Evolutionary conservation across 1,140 invertebrate genomes (phyloP), one percentile per base, ranked within the genome.

Genomic region (Caligus rogercresseyi): DNA sequence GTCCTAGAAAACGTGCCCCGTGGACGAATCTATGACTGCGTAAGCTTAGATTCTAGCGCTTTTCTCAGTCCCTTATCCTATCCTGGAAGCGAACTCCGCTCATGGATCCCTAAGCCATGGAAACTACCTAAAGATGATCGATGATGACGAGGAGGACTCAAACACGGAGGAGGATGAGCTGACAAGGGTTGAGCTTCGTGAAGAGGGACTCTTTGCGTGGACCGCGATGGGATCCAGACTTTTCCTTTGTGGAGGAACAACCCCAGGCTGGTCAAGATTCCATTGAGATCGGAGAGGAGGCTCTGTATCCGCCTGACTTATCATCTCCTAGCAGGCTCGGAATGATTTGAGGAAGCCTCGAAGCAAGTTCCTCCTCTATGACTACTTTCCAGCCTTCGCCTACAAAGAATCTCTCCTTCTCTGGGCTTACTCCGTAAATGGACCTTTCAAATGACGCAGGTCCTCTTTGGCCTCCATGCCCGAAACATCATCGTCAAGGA

Each of bases 381-480:
- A 43, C 7, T 43, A 11, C n/a, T 43, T 43, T n/a, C 31, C 31
- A 11, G n/a, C 7, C n/a, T 7, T 43, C 7, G 31, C 31, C n/a
- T n/a, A 43, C 7, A 43, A 43, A 43, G 31, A 43, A 43, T 43
- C 31, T 43, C n/a, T 43, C 31, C 19, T 60, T 16, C 57, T 25
- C 2, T 60, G 1, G 16, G 15, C 21, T 19, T 60, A n/a, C 15
- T 60, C 2, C 2, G 26, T 2, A 25, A 19, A 25, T 60, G 57
- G 57, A 21, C 57, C n/a, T 25, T 31, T 26, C 57, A 60, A 60
- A 21, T 60, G 1, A 15, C 14, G 7, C 23, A 60, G 19, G 57
- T 60, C 1, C 24, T 60, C 18, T 19, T 60, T 2, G 24, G 16
- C 1, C 23, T 60, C 1, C 57, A 60, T 43, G 23, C 57, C 24